phyloP scores from a whole-genome alignment of 2,797 vertebrate genomes.

The Onychomys leucogaster region DNA sequence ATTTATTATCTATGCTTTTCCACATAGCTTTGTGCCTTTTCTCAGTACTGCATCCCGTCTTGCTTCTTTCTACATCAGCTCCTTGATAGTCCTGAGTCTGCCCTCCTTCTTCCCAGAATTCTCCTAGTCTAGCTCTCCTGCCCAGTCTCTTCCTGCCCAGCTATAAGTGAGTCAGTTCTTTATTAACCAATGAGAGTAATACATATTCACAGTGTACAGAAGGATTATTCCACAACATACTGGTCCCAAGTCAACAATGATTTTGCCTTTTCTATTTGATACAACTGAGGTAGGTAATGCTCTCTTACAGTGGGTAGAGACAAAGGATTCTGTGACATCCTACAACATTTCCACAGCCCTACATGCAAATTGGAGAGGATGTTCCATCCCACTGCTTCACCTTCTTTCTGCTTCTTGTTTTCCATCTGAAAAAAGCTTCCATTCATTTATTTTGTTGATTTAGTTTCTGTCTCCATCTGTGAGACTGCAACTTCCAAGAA shows the following conservation, averaged over 20 bases:
- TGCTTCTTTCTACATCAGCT: no score
- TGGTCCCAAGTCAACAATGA: background rate
- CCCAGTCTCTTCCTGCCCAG: no score
- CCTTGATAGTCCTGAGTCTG: no score
- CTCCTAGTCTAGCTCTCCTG: no score
- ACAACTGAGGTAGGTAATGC: background rate
- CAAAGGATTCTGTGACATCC: background rate
- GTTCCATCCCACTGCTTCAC: background rate
- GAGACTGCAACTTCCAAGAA: background rate
- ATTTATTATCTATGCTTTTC: no score
- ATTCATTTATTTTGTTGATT: background rate
- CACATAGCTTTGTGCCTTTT: no score
- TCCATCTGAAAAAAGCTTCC: background rate
- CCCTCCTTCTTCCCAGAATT: no score
- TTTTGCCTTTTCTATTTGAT: background rate
- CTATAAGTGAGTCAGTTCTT: no score
- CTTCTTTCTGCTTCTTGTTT: constrained; percentile 4
- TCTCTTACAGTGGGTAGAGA: background rate
- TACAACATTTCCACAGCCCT: background rate
- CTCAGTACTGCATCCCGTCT: no score
- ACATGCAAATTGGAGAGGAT: background rate
- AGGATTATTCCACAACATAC: background rate
- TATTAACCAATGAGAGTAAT: no score
- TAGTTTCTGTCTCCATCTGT: background rate
- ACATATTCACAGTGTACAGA: no score